Percentiles rank a stretch among this genome's conserved stretches.
Evolutionary conservation across 2,797 vertebrate genomes (phyloP).

Genomic region (Coreius guichenoti): DNA sequence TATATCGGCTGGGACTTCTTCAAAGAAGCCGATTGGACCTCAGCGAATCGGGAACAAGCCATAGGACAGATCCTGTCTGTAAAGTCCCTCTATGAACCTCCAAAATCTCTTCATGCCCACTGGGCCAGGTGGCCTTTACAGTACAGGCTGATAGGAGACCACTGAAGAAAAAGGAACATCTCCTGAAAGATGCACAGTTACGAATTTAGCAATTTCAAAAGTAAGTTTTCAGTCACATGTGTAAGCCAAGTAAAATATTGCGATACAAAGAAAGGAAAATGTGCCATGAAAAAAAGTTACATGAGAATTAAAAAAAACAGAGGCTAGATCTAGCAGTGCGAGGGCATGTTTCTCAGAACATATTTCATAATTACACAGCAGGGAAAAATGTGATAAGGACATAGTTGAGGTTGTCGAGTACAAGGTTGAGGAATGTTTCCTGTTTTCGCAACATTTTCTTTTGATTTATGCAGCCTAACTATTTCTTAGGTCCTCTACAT

Average conservation of each 20-base stretch:
- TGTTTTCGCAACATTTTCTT: slow-evolving; percentile 34
- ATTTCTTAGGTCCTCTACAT: slow-evolving; percentile 12
- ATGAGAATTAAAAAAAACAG: background rate
- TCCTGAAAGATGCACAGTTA: slow-evolving; percentile 21
- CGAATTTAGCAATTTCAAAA: background rate
- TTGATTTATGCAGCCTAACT: slow-evolving; percentile 30
- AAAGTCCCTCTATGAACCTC: slow-evolving; percentile 49
- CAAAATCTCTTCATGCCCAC: slow-evolving; percentile 51
- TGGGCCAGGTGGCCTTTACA: slow-evolving; percentile 59
- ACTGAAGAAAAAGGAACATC: slow-evolving; percentile 32
- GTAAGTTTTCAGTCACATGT: background rate
- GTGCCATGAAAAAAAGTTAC: background rate
- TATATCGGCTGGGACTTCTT: slow-evolving; percentile 48
- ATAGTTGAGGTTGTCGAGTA: slow-evolving; percentile 20
- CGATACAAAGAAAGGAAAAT: slow-evolving; percentile 9
- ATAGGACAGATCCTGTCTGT: slow-evolving; percentile 42
- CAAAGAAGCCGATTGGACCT: slow-evolving; percentile 53
- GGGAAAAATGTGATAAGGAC: slow-evolving; percentile 37
- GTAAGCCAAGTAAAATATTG: slow-evolving; percentile 17
- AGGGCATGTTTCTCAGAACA: slow-evolving; percentile 10
- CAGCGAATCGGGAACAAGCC: slow-evolving; percentile 17
- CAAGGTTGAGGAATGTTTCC: slow-evolving; percentile 41
- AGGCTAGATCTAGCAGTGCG: slow-evolving; percentile 1
- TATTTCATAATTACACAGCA: slow-evolving; percentile 27
- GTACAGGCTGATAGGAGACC: slow-evolving; percentile 57